Percentiles rank a stretch among this genome's conserved stretches.
phyloP scores from a whole-genome alignment of 2,888 invertebrate genomes.

The Apotomis capreana region DNA sequence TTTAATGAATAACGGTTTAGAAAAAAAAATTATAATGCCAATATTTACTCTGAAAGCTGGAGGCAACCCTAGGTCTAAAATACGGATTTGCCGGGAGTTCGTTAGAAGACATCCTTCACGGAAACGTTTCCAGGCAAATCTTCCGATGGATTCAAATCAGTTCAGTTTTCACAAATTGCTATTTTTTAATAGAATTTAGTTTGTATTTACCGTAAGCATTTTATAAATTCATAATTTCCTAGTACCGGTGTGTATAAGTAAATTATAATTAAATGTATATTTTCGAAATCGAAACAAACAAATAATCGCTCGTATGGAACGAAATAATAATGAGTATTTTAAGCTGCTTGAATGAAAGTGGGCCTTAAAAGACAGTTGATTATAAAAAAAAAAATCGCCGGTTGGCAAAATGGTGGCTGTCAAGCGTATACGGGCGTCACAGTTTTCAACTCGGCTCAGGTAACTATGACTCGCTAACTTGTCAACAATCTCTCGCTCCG shows the following conservation, averaged over 20 bases:
- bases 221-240: too few relatives aligned
- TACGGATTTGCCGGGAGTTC: conserved; percentile 19
- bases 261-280: too few relatives aligned
- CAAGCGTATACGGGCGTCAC: background rate
- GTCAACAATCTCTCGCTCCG: conserved; percentile 1
- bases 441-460: background rate
- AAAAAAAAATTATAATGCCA: background rate
- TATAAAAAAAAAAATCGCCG: background rate
- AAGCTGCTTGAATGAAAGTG: too few relatives aligned
- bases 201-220: background rate
- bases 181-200: background rate
- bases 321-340: too few relatives aligned
- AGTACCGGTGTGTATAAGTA: too few relatives aligned
- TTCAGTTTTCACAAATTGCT: background rate
- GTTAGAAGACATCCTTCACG: conserved; percentile 29
- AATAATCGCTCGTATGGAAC: too few relatives aligned
- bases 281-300: too few relatives aligned
- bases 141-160: conserved; percentile 5
- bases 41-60: background rate
- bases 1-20: too few relatives aligned
- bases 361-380: too few relatives aligned
- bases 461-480: conserved; percentile 3
- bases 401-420: background rate
- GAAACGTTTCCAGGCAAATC: conserved; percentile 24
- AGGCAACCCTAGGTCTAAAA: conserved; percentile 21